Conservation (phyloP, 1,140 invertebrate genomes). For the Callitettix versicolor region DNA sequence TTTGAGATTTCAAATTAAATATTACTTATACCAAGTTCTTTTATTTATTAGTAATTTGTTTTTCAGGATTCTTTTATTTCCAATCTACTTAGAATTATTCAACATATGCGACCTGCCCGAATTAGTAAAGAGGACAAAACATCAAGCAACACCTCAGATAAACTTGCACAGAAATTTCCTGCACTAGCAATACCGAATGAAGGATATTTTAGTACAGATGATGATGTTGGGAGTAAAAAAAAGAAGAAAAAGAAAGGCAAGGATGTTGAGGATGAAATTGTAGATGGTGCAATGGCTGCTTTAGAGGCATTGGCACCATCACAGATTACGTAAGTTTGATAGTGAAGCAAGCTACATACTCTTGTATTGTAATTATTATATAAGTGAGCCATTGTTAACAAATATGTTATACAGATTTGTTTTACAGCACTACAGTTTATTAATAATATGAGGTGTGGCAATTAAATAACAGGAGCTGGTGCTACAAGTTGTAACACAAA, state of each 20-base stretch:
- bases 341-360: background rate
- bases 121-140: conserved; percentile 26
- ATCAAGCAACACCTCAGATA: conserved; percentile 37
- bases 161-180: conserved; percentile 71
- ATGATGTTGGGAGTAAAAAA: conserved; percentile 25
- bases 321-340: conserved; percentile 14
- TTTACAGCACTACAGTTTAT: too few relatives aligned
- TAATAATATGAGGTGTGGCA: too few relatives aligned
- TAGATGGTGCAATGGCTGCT: conserved; percentile 78
- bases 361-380: background rate
- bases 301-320: conserved; percentile 77
- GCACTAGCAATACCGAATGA: conserved; percentile 81
- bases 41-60: conserved; percentile 13
- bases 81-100: conserved; percentile 85
- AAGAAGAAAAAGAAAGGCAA: conserved; percentile 28
- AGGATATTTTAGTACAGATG: conserved; percentile 21
- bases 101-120: conserved; percentile 73
- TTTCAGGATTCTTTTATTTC: conserved; percentile 80
- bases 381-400: too few relatives aligned
- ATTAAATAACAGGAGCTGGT: too few relatives aligned
- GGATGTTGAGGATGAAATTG: conserved; percentile 43
- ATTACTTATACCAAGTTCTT: background rate
- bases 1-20: too few relatives aligned
- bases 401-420: too few relatives aligned
- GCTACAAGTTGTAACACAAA: too few relatives aligned